Base-by-base conservation (phyloP, 2,113 vertebrate species). In the Catagonus wagneri region DNA sequence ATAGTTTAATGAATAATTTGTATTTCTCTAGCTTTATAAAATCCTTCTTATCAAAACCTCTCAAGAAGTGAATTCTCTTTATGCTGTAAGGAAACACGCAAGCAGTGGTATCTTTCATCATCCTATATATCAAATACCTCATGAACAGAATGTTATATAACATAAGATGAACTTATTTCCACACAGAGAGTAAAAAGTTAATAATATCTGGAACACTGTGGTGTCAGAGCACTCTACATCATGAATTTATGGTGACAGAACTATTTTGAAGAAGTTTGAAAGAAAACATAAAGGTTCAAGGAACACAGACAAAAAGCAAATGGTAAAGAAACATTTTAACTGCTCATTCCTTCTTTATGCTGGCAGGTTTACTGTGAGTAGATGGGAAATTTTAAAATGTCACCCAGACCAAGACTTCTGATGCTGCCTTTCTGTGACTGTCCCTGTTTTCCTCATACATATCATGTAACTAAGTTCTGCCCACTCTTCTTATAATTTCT, bases 201-300 rank as follows among this genome's bases (percentile, higher is more conserved):
- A 11, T 58, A 83, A 6, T 32, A 81, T 84, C 36, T 93, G 29
- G 50, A 78, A 86, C 3, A 83, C 3, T 8, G 19, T 7, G 7
- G 63, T 23, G 29, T 14, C 27, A 25, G 5, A 78, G 39, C n/a
- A 23, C 23, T 7, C 58, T 52, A n/a, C 3, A 32, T 39, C 8
- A 71, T 20, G 16, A 90, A 86, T 3, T 89, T 54, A 8, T 23
- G 15, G 60, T 39, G 34, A 71, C 54, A 56, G 32, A 60, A 36
- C 12, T 25, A 36, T 61, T 34, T 78, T 52, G 23, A 36, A 71
- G 34, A 68, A 44, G 29, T 52, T 15, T 32, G 71, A 88, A 80
- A 90, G 16, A 69, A 95, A 90, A 91, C 27, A 88, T 22, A 89
- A 84, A 96, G 13, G n/a, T 78, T 78, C 76, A 79, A 68, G 86